Evolutionary conservation across 2,888 invertebrate species (phyloP), one percentile per base, ranked within the genome.

Genomic region (Chesias legatella): DNA sequence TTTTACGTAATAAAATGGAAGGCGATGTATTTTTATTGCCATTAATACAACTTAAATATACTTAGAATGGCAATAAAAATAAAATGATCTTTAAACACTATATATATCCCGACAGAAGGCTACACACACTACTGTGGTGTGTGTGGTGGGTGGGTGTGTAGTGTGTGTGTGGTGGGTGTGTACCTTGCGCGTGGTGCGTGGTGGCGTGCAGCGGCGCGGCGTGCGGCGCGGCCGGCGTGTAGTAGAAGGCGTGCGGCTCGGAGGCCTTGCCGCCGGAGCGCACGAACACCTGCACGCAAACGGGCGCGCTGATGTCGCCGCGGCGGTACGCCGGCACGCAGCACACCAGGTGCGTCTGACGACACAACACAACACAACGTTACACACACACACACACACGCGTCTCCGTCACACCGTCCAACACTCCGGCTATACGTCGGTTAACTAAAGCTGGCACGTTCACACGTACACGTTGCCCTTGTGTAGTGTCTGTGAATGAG

Each of bases 201-300:
- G 57, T 79, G 82, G 10, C 67, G 47, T 1, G 82, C 67, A 60
- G 72, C 64, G 63, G 47, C 1, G 82, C 67, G 60, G 72, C 64
- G 63, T 82, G 80, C 45, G 57, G 70, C 8, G 63, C 36, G 10
- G 73, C 60, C 56, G 94, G 94, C 47, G 94, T 94, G 88, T 95
- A 97, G 67, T 92, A 90, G 89, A 97, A 96, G 51, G 90, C 89
- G 82, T 96, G 96, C 35, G 95, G 91, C 83, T 96, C 96, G 63
- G 95, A 95, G 48, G 93, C 93, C 85, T 95, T 94, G 60, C 95
- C 95, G 65, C 95, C 95, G 28, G 96, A 95, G 10, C 94, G 90
- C 43, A 96, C 94, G 76, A 91, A 92, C 74, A 96, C 85, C 78
- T 93, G 92, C 47, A 95, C 94, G 60, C 89, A 88, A 49, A 94